A percentile compares a stretch with the other conserved stretches of the same genome.
These are phyloP conservation scores for Pecten maximus DNA, from an alignment of 2,888 invertebrate genomes.

Conservation along the genomic window DNA sequence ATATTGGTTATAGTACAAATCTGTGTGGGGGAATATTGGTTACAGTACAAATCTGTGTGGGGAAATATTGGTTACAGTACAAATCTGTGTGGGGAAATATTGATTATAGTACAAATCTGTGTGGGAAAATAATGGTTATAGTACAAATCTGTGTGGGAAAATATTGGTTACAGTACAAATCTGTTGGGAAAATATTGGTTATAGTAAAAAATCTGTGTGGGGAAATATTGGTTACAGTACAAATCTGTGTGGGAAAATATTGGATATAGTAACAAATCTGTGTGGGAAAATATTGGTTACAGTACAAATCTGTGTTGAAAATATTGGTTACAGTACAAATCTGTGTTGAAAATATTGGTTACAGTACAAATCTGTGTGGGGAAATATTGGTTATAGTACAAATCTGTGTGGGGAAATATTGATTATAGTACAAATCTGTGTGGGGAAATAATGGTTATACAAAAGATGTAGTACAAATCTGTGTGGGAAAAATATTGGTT, in stretches of 20 bases:
- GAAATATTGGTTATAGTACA: not conserved
- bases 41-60: too few species aligned
- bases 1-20: too few species aligned
- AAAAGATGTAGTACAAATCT: slow-evolving; percentile 51
- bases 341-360: slow-evolving; percentile 43
- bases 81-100: too few species aligned
- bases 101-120: too few species aligned
- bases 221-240: not conserved
- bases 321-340: too few species aligned
- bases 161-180: too few species aligned
- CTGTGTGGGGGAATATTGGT: too few species aligned
- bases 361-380: not conserved
- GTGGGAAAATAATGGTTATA: too few species aligned
- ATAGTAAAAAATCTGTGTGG: not conserved
- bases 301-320: too few species aligned
- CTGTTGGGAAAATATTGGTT: too few species aligned
- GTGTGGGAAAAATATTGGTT: not conserved
- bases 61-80: too few species aligned
- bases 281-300: not conserved
- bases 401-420: slow-evolving; percentile 48
- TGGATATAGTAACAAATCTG: not conserved
- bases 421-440: not conserved
- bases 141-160: too few species aligned
- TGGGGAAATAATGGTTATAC: not conserved
- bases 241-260: slow-evolving; percentile 48